Base-by-base conservation (phyloP, 2,797 vertebrate genomes). In the Poeciliopsis paucimaculata region DNA sequence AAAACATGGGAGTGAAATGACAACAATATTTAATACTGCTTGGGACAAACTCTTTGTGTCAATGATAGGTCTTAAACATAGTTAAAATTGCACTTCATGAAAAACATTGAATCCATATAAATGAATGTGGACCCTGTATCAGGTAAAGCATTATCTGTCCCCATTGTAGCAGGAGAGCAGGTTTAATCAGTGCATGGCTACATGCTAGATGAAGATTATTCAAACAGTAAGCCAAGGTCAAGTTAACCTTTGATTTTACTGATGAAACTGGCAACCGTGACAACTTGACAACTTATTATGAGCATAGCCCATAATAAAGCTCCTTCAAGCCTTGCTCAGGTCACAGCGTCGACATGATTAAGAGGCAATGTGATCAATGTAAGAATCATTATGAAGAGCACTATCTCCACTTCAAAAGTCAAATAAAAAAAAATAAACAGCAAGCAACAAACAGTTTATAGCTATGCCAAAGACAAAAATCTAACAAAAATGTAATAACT, bases 201-300 rank as follows among this genome's bases (percentile, higher is more conserved):
- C 72, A 66, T 68, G 80, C 81, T 86, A 84, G 91, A 90, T 86
- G 84, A 82, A 84, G 83, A 94, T 95, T 92, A 95, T 95, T 94
- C 91, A 93, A 92, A 93, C 87, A 83, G 89, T 51, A 51, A 51
- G 49, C 20, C 84, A 95, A 96, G 94, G 95, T 92, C 94, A 90
- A 70, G 87, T 79, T 91, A 90, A 95, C 94, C 93, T 94, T 93
- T 92, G 91, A 86, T 78, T 86, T 82, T 55, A 86, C 91, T 89
- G 93, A 94, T 93, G 91, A 95, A 94, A 91, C 86, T 92, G 94
- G 92, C 92, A 91, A 87, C 82, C 86, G 82, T 87, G 87, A 93
- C 85, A 88, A 91, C 82, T 23, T 51, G 49, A 86, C 74, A 85
- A 88, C 77, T 85, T 23, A 51, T 51, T 51, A 86, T 89, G 82